Evolutionary conservation across 2,113 vertebrate genomes (phyloP), one percentile per base, ranked within the genome.

Genomic region (Sylvilagus bachmani): DNA sequence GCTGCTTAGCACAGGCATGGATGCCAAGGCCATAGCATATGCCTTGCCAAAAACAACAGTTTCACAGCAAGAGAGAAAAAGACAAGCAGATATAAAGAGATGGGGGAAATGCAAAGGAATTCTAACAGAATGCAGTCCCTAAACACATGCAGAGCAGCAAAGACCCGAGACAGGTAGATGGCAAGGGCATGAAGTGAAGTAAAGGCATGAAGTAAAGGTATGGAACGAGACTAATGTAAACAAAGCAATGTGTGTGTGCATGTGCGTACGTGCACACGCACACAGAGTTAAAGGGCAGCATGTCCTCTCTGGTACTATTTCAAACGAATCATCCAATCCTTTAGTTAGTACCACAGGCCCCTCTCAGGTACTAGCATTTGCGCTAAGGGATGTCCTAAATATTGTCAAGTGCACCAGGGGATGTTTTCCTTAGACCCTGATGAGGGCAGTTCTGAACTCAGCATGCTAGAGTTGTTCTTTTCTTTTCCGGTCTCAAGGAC

Each of bases 11-110:
- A 44, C 31, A 51, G 62, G 71, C 7, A 2, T 1, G 27, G 44
- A 61, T 71, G 86, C 75, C 95, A 94, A 88, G 16, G 67, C 51
- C 51, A 69, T 31, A 66, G 77, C 82, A 79, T 1, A 27, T 1
- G 31, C 55, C 36, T 19, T 55, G 95, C 96, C 95, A 96, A 96
- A 95, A 94, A 17, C 79, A 96, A 88, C 84, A 94, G 62, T 88
- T 94, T 62, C 17, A 73, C 44, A 61, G 55, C 81, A 75, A 85
- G 49, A 91, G 70, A 24, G 69, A 81, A 19, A 29, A 73, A 85
- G 73, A 91, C 29, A 73, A 93, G 95, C 85, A 96, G 79, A 87
- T 33, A 49, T 78, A 91, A 86, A 55, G 38, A 62, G 86, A 69
- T 53, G n/a, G 44, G 21, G 31, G 75, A n/a, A 55, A 70, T 33